These are phyloP conservation scores for Malacosoma neustria DNA, from an alignment of 2,888 invertebrate genomes.

Conservation along the genomic window DNA sequence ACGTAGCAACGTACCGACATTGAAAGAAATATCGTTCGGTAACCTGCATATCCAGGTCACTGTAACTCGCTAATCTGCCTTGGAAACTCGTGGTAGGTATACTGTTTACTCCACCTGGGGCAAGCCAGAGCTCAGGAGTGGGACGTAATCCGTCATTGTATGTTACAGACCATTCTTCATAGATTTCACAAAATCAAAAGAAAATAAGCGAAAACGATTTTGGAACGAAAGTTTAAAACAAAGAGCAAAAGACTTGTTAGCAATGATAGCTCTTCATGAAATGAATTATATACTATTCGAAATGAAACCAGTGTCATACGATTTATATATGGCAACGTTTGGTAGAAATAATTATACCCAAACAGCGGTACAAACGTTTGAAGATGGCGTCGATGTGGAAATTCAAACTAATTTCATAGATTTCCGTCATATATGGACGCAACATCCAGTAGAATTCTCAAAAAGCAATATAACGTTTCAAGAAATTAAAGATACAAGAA, in stretches of 20 bases:
- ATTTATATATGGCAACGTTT: constrained; percentile 59
- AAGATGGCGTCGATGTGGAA: constrained; percentile 53
- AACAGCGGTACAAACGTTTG: constrained; percentile 54
- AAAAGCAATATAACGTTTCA: constrained; percentile 34
- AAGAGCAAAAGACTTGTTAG: constrained; percentile 51
- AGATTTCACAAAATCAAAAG: constrained; percentile 52
- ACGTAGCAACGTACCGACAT: too few species aligned
- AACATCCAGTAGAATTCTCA: constrained; percentile 55
- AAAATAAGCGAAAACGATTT: constrained; percentile 38
- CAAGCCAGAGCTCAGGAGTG: too few species aligned
- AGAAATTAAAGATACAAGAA: constrained; percentile 14
- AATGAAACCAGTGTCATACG: constrained; percentile 67
- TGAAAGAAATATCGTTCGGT: too few species aligned
- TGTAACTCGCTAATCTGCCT: too few species aligned
- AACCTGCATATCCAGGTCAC: too few species aligned
- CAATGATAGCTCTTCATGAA: constrained; percentile 59
- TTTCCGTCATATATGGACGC: constrained; percentile 51
- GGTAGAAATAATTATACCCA: constrained; percentile 55
- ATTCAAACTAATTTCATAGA: constrained; percentile 52
- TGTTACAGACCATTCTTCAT: constrained; percentile 56
- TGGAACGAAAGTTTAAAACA: constrained; percentile 39
- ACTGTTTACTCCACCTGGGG: too few species aligned
- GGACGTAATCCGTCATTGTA: too few species aligned
- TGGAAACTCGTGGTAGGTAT: too few species aligned
- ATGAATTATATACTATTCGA: constrained; percentile 57